phyloP scores from a whole-genome alignment of 1,140 invertebrate species.

The Drosophila bocqueti region DNA sequence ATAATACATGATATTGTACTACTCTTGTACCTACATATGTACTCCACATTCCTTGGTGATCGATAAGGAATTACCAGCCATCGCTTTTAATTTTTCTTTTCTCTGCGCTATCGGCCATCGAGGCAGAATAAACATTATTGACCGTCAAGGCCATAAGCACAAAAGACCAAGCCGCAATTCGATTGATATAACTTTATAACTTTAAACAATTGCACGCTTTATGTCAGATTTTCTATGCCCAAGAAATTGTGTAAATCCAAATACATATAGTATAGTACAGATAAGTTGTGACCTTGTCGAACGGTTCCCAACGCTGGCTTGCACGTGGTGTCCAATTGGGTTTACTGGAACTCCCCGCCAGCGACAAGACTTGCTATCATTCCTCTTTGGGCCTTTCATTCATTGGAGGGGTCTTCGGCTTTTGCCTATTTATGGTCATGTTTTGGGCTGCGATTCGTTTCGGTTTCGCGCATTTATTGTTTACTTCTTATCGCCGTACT shows the following conservation, averaged over 20 bases:
- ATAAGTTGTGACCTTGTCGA: conserved; percentile 67
- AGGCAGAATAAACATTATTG: conserved; percentile 20
- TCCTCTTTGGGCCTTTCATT: conserved; percentile 11
- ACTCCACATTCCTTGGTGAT: conserved; percentile 22
- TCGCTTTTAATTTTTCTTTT: background rate
- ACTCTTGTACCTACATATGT: conserved; percentile 4
- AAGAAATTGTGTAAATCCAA: background rate
- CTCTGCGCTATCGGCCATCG: conserved; percentile 27
- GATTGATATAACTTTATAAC: background rate
- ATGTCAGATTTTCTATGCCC: background rate
- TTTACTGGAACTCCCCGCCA: conserved; percentile 7
- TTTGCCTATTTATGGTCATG: conserved; percentile 80
- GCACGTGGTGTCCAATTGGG: conserved; percentile 31
- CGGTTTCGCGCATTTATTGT: conserved; percentile 34
- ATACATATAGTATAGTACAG: background rate
- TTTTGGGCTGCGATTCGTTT: conserved; percentile 48
- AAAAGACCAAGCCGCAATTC: conserved; percentile 15
- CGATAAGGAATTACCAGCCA: conserved; percentile 38
- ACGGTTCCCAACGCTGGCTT: background rate
- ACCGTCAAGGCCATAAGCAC: conserved; percentile 5
- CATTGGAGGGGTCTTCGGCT: conserved; percentile 32
- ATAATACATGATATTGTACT: conserved; percentile 5
- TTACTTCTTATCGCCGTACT: conserved; percentile 55
- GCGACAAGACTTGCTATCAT: background rate
- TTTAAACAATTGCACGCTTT: background rate